Percentiles rank a stretch among this genome's conserved stretches.
phyloP scores from a whole-genome alignment of 2,888 invertebrate genomes.

The Hesperia comma region DNA sequence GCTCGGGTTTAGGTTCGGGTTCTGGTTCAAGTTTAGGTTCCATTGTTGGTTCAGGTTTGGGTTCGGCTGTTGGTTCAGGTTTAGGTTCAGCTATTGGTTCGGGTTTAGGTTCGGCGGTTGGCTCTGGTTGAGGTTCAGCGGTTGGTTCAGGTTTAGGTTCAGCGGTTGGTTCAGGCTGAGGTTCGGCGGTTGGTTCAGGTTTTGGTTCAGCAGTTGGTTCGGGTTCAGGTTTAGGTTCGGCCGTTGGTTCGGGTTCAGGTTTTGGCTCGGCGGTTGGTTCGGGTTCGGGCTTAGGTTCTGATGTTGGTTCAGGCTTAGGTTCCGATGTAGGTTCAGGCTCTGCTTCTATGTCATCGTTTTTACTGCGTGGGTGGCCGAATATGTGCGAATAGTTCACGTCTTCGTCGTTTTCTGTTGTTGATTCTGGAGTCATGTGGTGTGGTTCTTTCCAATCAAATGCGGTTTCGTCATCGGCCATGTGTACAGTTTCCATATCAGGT shows the following conservation, averaged over 20 bases:
- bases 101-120: slow-evolving; percentile 47
- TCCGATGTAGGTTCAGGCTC: slow-evolving; percentile 51
- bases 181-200: slow-evolving; percentile 42
- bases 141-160: slow-evolving; percentile 42
- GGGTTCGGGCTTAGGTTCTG: slow-evolving; percentile 61
- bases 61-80: slow-evolving; percentile 47
- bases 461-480: slow-evolving; percentile 47
- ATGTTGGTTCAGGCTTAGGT: slow-evolving; percentile 63
- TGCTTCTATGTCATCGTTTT: slow-evolving; percentile 49
- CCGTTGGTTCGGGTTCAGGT: slow-evolving; percentile 64
- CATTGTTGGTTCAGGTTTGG: slow-evolving; percentile 51
- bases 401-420: slow-evolving; percentile 60
- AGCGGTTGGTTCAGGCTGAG: slow-evolving; percentile 37
- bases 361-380: slow-evolving; percentile 54
- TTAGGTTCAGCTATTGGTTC: slow-evolving; percentile 45
- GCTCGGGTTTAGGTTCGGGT: slow-evolving; percentile 51
- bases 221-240: slow-evolving; percentile 38
- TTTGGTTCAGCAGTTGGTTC: slow-evolving; percentile 33
- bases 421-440: slow-evolving; percentile 53
- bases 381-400: slow-evolving; percentile 66
- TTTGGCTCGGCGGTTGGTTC: slow-evolving; percentile 58
- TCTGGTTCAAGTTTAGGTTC: slow-evolving; percentile 41
- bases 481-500: slow-evolving; percentile 51
- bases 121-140: slow-evolving; percentile 48
- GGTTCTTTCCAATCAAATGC: slow-evolving; percentile 67